These are phyloP conservation scores for Macaria notata DNA, from an alignment of 2,888 invertebrate species.

Conservation along the genomic window DNA sequence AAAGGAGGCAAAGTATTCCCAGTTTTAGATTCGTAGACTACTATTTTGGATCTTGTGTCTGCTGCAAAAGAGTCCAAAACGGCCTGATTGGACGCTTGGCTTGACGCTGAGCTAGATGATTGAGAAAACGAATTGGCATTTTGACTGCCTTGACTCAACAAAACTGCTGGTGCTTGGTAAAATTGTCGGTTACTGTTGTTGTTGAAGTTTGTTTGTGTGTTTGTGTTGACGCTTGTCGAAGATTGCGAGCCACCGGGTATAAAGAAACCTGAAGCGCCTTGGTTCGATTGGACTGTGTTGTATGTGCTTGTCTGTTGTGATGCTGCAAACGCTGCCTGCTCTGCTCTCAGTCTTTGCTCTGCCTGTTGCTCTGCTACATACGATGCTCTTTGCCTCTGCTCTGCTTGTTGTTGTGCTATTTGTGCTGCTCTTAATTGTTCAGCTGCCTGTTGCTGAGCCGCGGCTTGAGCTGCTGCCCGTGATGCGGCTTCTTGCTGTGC, in stretches of 20 bases:
- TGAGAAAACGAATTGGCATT: not conserved
- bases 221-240: not conserved
- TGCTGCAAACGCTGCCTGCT: not conserved
- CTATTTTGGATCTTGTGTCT: not conserved
- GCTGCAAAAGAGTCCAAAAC: not conserved
- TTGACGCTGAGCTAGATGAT: not conserved
- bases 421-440: not conserved
- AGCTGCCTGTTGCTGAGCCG: slow-evolving; percentile 1
- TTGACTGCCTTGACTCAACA: not conserved
- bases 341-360: not conserved
- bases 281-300: not conserved
- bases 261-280: not conserved
- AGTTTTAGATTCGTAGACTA: not conserved
- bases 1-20: not conserved
- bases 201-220: not conserved
- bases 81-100: not conserved
- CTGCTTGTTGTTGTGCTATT: not conserved
- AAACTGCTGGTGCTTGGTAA: not conserved
- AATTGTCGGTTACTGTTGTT: too few species aligned
- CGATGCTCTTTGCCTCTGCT: not conserved
- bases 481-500: not conserved
- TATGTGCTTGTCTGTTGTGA: not conserved
- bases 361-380: not conserved
- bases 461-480: not conserved
- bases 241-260: not conserved